Conservation (phyloP, 1,140 invertebrate genomes). For the Sminthurinus signatus region DNA sequence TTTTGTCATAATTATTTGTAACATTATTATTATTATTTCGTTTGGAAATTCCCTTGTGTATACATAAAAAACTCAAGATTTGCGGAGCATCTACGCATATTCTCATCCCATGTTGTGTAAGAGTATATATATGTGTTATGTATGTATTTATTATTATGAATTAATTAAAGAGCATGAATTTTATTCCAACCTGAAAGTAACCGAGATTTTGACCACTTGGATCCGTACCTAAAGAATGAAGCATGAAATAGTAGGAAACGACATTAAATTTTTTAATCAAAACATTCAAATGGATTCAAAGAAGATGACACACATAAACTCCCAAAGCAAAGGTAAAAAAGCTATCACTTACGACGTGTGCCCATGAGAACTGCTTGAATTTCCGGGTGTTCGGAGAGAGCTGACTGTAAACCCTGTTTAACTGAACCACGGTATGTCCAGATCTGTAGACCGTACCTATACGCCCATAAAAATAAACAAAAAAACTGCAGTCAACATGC, state of each 20-base stretch:
- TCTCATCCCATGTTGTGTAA: neutral
- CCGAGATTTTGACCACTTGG: slow-evolving; percentile 62
- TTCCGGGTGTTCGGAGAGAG: slow-evolving; percentile 57
- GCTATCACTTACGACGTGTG: slow-evolving; percentile 64
- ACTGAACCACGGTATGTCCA: slow-evolving; percentile 63
- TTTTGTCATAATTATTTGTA: neutral
- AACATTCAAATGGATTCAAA: no score
- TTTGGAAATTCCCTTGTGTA: neutral
- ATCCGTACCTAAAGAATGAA: no score
- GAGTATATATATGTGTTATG: neutral
- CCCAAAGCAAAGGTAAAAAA: no score
- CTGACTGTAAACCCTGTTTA: slow-evolving; percentile 57
- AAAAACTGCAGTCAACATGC: no score
- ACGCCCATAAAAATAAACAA: no score
- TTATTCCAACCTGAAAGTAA: slow-evolving; percentile 57
- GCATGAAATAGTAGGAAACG: no score
- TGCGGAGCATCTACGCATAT: no score
- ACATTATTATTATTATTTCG: neutral
- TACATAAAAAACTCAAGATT: neutral
- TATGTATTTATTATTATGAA: neutral
- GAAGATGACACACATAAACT: no score
- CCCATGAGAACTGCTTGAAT: slow-evolving; percentile 84
- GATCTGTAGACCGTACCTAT: slow-evolving; percentile 65
- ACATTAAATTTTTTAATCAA: no score
- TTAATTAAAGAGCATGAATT: no score